These are phyloP conservation scores for Acipenser transmontanus DNA, from an alignment of 2,797 vertebrate species.

Conservation along the genomic window DNA sequence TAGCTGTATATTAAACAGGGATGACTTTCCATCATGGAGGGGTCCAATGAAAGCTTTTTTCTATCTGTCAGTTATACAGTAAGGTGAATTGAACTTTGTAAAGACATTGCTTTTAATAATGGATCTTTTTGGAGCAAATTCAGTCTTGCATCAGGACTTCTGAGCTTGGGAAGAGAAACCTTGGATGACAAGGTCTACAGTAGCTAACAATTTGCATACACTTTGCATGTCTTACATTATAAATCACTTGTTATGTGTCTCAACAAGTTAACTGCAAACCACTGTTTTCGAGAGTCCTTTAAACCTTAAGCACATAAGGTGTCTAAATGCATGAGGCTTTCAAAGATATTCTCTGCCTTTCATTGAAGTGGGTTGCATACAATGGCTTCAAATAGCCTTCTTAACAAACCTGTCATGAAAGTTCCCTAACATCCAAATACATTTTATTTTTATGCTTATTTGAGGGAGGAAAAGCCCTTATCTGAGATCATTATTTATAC, in stretches of 20 bases:
- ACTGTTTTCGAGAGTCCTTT: no score
- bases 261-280: slow-evolving; percentile 18
- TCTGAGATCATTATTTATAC: no score
- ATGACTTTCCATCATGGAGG: slow-evolving; percentile 8
- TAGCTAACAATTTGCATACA: slow-evolving; percentile 35
- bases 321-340: slow-evolving; percentile 27
- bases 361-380: not conserved
- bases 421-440: no score
- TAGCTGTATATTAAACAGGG: not conserved
- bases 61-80: slow-evolving; percentile 19
- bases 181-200: slow-evolving; percentile 28
- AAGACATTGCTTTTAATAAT: slow-evolving; percentile 27
- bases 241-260: slow-evolving; percentile 15
- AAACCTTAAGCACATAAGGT: not conserved
- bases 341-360: slow-evolving; percentile 6
- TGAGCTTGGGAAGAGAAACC: slow-evolving; percentile 30
- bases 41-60: slow-evolving; percentile 22
- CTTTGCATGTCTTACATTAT: slow-evolving; percentile 41
- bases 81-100: slow-evolving; percentile 17
- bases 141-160: slow-evolving; percentile 18
- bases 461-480: no score
- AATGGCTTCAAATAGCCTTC: slow-evolving; percentile 11
- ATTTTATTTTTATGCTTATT: no score
- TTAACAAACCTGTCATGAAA: not conserved
- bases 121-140: slow-evolving; percentile 19